Evolutionary conservation across 2,113 vertebrate species (phyloP), one percentile per base, ranked within the genome.

Genomic region (Martes martes): DNA sequence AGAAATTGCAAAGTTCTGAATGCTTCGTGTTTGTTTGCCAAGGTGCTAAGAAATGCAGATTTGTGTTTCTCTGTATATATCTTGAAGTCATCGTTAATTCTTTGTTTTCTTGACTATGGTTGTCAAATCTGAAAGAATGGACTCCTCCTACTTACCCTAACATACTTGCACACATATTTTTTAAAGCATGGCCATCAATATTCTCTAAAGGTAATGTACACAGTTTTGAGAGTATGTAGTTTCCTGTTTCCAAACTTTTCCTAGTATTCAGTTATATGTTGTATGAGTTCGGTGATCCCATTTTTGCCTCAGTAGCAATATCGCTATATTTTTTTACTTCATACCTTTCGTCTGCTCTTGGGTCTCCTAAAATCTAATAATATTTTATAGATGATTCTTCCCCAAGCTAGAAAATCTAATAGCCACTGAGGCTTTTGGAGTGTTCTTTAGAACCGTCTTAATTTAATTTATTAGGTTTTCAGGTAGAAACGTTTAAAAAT

Each of bases 391-490:
- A 42, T 63, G 23, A 89, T 65, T 92, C 14, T 90, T 87, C 23
- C 28, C 18, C 79, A 52, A 33, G 1, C 11, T 67, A 59, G 16
- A 96, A 87, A 89, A 47, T n/a, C 2, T 57, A 61, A 26, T 88
- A 76, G 31, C 13, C 8, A 47, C 28, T 74, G 18, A 71, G 21
- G 24, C 36, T 82, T 94, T 61, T 63, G 26, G 7, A 81, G 2
- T 83, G 59, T 71, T 95, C 26, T 19, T 82, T 84, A 31, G 45
- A 15, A 84, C 11, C 15, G 2, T 23, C 3, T 82, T 81, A 67
- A 24, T 67, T 47, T 52, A 79, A 83, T 81, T 93, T 93, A 42
- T 45, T 74, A 67, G 15, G 63, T 94, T 96, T 96, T 93, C 23
- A 39, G 19, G 2, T 71, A 59, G 42, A 89, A 90, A 85, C 4